Evolutionary conservation across 2,888 invertebrate genomes (phyloP), one percentile per base, ranked within the genome.

Genomic region (Plebejus melissa): DNA sequence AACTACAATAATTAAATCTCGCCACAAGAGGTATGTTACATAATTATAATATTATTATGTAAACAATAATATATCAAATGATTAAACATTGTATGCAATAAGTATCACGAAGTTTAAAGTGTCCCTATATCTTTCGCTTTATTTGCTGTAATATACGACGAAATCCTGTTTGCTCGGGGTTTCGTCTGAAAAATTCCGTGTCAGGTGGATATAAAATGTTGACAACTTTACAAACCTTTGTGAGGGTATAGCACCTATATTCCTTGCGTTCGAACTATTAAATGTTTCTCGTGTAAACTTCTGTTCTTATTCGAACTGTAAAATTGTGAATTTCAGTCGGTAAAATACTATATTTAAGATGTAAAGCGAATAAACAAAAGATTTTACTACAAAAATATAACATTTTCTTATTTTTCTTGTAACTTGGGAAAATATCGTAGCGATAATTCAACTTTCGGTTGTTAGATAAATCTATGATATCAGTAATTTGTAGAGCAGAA

Each of bases 341-440:
- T 60, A 28, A 74, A 74, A 60, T 28, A 65, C 16, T 28, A 74
- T 65, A 22, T 74, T 74, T 74, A 65, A 50, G 7, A 46, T 74
- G 13, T 28, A 38, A 60, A 74, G 36, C 32, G 16, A 32, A 60
- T 28, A 65, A 69, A 74, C 50, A 36, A 65, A 65, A 28, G 65
- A 32, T 65, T 58, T 5, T 65, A 65, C 32, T 65, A 13, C 13
- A 65, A 65, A 65, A 65, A 36, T 65, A 65, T 65, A 13, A 65
- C 5, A 36, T 65, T 65, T 65, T 32, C 32, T 65, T 32, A 65
- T 65, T 60, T 60, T 60, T 60, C 60, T 60, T 9, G 60, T 60
- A 9, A 32, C 65, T 32, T 13, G 65, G 32, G 32, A 65, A 65
- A 36, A 65, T 65, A 36, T 65, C 32, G 13, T 4, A 16, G 65